Conservation (phyloP, 2,888 invertebrate genomes). For the Nebria brevicollis region DNA sequence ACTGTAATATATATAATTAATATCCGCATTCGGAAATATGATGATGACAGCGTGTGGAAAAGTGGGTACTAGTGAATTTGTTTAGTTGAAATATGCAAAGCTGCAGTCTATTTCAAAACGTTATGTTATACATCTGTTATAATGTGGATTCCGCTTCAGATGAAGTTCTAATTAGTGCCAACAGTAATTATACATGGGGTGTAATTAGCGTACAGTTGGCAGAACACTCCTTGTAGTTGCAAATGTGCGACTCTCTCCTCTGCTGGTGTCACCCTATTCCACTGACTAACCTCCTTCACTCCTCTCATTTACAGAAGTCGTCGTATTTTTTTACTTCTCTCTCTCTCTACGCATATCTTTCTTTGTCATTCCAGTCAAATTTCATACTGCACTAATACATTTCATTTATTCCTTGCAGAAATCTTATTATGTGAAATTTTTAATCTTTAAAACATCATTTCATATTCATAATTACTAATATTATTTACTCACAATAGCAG, state of each 20-base stretch:
- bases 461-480: no score
- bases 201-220: constrained; percentile 54
- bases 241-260: constrained; percentile 13
- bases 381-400: background rate
- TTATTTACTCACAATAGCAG: no score
- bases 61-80: constrained; percentile 4
- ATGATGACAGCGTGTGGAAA: background rate
- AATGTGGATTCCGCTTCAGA: constrained; percentile 53
- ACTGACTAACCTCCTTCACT: background rate
- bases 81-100: constrained; percentile 21
- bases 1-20: background rate
- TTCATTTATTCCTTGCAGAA: background rate
- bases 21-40: background rate
- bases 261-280: constrained; percentile 26
- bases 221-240: constrained; percentile 35
- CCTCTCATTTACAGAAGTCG: background rate
- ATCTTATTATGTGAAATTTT: background rate
- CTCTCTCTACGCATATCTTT: background rate
- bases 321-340: background rate
- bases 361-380: background rate
- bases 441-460: no score
- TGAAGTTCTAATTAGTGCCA: constrained; percentile 54
- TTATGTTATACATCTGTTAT: constrained; percentile 50
- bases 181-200: constrained; percentile 53
- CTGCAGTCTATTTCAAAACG: constrained; percentile 44